Base-by-base conservation (phyloP, 2,888 invertebrate species). In the Monopis laevigella region DNA sequence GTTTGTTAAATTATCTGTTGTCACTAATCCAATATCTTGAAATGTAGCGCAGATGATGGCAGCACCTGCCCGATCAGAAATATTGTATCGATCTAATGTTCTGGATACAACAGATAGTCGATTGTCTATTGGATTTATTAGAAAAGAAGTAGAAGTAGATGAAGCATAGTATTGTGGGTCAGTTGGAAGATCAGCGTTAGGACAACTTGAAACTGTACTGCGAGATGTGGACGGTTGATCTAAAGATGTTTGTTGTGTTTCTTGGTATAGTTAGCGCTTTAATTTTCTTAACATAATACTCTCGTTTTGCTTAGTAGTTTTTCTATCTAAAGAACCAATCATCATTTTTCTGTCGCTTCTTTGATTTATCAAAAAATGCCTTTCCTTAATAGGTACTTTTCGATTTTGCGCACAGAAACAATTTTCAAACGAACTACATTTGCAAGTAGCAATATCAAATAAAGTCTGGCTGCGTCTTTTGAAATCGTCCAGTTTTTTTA, bases 321-420 rank as follows among this genome's bases (percentile, higher is more conserved):
- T 21, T 24, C 13, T 32, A 13, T 30, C 21, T 36, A 24, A 24
- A 6, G 10, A 24, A 42, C 28, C 17, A 27, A 36, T 28, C 41
- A 41, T 41, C 41, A 41, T 34, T 41, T 41, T 41, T 24, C 41
- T 41, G 26, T 35, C 41, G 19, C 35, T 11, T 19, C 41, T 41
- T 35, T 41, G 41, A 34, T 41, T 35, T 12, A 16, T 34, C 19
- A 41, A 19, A 6, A 26, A 41, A 41, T n/a, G 28, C 41, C 27
- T 29, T 41, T 41, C 18, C 35, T 41, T 40, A 7, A 34, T n/a
- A 7, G 6, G 34, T 6, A 16, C 16, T 34, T 34, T 16, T 7
- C 16, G 34, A 16, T 12, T n/a, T 16, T 13, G 13, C 7, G 6
- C 16, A 34, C 34, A 34, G 14, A 6, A 13, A 34, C 34, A 24